phyloP scores from a whole-genome alignment of 2,888 invertebrate genomes.

The Ernsta delagoae region DNA sequence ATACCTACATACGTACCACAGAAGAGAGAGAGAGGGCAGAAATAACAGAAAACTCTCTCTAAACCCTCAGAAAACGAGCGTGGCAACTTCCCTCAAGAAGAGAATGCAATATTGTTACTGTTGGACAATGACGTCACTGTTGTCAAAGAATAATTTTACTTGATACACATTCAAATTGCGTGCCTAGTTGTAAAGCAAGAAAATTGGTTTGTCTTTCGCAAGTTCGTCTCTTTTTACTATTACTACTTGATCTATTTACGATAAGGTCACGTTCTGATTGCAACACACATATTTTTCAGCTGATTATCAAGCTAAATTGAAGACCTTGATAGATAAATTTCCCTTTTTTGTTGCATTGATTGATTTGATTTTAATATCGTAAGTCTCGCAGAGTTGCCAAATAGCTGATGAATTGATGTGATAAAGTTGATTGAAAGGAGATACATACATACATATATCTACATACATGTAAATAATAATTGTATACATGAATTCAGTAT shows the following conservation, averaged over 20 bases:
- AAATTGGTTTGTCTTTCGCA: conserved; percentile 9
- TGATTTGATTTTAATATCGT: conserved; percentile 2
- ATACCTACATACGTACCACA: too few relatives aligned
- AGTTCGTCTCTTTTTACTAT: conserved; percentile 11
- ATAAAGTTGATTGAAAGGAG: too few relatives aligned
- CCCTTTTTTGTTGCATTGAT: conserved; percentile 18
- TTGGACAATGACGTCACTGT: too few relatives aligned
- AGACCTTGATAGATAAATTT: conserved; percentile 26
- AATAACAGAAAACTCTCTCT: too few relatives aligned
- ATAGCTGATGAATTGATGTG: not conserved
- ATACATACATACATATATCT: too few relatives aligned
- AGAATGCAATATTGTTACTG: too few relatives aligned
- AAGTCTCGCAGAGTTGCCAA: conserved; percentile 9
- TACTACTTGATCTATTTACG: conserved; percentile 23
- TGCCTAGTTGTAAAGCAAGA: conserved; percentile 51
- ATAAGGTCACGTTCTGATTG: conserved; percentile 27
- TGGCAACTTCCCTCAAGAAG: too few relatives aligned
- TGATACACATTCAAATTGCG: not conserved
- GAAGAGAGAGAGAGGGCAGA: too few relatives aligned
- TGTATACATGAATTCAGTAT: too few relatives aligned
- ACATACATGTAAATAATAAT: too few relatives aligned
- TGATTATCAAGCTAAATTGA: conserved; percentile 15
- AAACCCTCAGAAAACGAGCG: too few relatives aligned
- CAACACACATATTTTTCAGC: conserved; percentile 17
- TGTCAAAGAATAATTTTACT: too few relatives aligned